Percentiles rank a stretch among this genome's conserved stretches.
phyloP scores from a whole-genome alignment of 2,888 invertebrate genomes.

The Ochropacha duplaris region DNA sequence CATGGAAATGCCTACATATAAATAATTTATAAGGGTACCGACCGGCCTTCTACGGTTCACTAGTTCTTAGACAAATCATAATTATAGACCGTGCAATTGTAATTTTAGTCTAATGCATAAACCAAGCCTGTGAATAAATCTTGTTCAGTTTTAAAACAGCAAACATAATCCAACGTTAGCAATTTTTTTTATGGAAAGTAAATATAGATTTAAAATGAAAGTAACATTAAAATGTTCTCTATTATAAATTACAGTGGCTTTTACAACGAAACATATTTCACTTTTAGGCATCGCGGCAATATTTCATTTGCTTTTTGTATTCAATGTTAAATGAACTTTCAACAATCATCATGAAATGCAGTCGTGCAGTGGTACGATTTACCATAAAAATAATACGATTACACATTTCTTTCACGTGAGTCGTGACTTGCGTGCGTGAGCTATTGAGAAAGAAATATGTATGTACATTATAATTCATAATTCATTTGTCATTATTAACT shows the following conservation, averaged over 20 bases:
- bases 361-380: background rate
- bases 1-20: no score
- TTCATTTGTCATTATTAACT: background rate
- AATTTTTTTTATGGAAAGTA: background rate
- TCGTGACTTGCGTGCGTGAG: background rate
- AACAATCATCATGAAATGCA: background rate
- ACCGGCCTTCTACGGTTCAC: background rate
- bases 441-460: background rate
- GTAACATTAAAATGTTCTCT: background rate
- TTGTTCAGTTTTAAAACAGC: background rate
- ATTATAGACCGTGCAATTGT: background rate
- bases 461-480: background rate
- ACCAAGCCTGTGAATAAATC: background rate
- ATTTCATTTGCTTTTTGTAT: constrained; percentile 18
- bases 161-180: background rate
- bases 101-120: background rate
- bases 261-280: constrained; percentile 9
- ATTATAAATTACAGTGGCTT: background rate
- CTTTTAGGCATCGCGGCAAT: constrained; percentile 17
- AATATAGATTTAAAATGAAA: background rate
- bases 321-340: constrained; percentile 31
- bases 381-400: constrained; percentile 1
- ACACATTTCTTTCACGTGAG: background rate
- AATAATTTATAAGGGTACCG: background rate
- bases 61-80: background rate